Conservation (phyloP, 30 jellyfish, hydroid and myxozoan genomes). For the Rhopilema esculentum region DNA sequence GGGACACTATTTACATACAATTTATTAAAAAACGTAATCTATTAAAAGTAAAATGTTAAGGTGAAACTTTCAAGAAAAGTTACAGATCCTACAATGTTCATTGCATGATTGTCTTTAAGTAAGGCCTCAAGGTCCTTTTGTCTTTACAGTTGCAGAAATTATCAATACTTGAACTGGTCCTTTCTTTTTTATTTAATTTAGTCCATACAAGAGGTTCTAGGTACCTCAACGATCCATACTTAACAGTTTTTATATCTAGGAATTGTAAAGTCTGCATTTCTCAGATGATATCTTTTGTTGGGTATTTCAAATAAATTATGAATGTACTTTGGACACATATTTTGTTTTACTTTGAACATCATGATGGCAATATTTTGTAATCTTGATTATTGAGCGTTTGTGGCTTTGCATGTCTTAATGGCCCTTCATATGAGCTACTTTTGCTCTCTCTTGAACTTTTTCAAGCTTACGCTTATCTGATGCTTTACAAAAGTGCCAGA, state of each 20-base stretch:
- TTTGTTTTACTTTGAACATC: constrained; percentile 37
- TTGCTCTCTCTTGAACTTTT: constrained; percentile 47
- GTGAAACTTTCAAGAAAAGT: constrained; percentile 7
- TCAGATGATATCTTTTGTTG: constrained; percentile 14
- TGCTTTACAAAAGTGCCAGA: constrained; percentile 24
- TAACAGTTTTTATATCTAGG: constrained; percentile 9
- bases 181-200: constrained; percentile 13
- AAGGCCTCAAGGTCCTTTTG: constrained; percentile 23
- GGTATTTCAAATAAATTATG: constrained; percentile 28
- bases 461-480: constrained; percentile 25
- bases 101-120: constrained; percentile 5
- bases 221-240: constrained; percentile 39
- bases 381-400: constrained; percentile 19
- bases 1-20: too few species aligned
- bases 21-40: too few species aligned
- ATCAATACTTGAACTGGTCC: constrained; percentile 29
- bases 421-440: background rate
- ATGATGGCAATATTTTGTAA: constrained; percentile 35
- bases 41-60: too few species aligned
- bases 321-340: constrained; percentile 12
- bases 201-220: constrained; percentile 36
- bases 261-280: background rate
- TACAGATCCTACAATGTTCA: constrained; percentile 20
- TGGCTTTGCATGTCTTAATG: background rate
- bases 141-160: constrained; percentile 16